phyloP scores from a whole-genome alignment of 1,140 invertebrate genomes.

The Drosophila arizonae region DNA sequence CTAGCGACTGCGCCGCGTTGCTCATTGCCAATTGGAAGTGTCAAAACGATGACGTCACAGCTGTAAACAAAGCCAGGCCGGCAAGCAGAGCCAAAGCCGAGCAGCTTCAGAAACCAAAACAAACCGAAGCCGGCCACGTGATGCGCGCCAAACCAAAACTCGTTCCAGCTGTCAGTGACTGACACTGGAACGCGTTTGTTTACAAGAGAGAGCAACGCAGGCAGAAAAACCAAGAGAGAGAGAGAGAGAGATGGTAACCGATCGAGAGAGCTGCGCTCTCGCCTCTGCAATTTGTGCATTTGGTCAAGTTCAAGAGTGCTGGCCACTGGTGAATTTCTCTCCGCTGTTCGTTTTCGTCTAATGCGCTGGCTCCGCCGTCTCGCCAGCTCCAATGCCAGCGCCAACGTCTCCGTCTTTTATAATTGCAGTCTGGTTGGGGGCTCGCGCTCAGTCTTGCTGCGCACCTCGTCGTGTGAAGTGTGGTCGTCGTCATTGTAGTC shows the following conservation, averaged over 20 bases:
- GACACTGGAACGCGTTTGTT: constrained; percentile 64
- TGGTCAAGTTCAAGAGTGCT: constrained; percentile 81
- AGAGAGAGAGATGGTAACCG: neutral
- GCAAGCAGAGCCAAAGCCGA: constrained; percentile 1
- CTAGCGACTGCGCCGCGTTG: neutral
- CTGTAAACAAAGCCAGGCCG: constrained; percentile 63
- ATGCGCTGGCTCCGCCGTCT: constrained; percentile 10
- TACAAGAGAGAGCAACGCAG: constrained; percentile 35
- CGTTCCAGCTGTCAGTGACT: constrained; percentile 54
- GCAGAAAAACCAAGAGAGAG: neutral
- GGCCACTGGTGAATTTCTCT: constrained; percentile 47
- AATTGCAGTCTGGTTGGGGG: constrained; percentile 46
- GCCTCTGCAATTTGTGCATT: constrained; percentile 80
- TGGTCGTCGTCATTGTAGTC: constrained; percentile 46
- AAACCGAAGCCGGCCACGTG: constrained; percentile 78
- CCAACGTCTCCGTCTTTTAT: constrained; percentile 51
- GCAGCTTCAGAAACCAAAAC: constrained; percentile 62
- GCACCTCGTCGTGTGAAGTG: constrained; percentile 76
- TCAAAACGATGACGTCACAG: constrained; percentile 73
- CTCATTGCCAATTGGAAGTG: constrained; percentile 63
- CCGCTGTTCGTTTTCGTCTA: constrained; percentile 40
- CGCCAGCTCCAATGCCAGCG: neutral
- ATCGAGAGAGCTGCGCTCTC: constrained; percentile 10
- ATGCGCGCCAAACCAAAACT: constrained; percentile 53
- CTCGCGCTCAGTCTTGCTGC: constrained; percentile 75